Evolutionary conservation across 30 jellyfish, hydroid and myxozoan genomes (phyloP), one percentile per base, ranked within the genome.

Genomic region (Chrysaora quinquecirrha): DNA sequence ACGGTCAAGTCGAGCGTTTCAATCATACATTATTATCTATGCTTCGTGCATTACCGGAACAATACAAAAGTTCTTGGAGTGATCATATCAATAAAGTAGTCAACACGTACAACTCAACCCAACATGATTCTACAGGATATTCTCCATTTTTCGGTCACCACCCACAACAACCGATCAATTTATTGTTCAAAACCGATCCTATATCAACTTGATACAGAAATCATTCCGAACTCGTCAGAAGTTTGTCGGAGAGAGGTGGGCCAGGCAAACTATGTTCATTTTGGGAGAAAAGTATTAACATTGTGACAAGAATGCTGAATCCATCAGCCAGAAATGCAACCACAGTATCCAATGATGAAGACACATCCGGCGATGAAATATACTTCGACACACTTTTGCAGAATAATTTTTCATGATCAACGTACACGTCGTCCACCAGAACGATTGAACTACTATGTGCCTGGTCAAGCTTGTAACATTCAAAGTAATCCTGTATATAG

Each of bases 41-140:
- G 95, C 78, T 74, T 1, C 76, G 73, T 11, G 35, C 83, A 6
- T 73, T 84, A 1, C 95, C 84, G 2, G 95, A 73, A 38, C 27
- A 75, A 2, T 52, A 46, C 27, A 75, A 72, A 78, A n/a, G 64
- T 34, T 52, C 78, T 49, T 84, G 95, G 78, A 50, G 52, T 34
- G 65, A 84, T 30, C 84, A 84, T 76, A 4, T 84, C 19, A 63
- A 73, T 52, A 84, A 73, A 66, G 71, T 84, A 14, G 84, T 84
- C 2, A 20, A 62, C 48, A 84, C 83, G 35, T 84, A 74, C 54
- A 73, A 84, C 63, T 34, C 75, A 32, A 84, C 95, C 20, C 78
- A 78, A 4, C 38, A 84, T 48, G 85, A 72, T 34, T 1, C 89
- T 11, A 84, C 95, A 18, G 83, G 84, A 22, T 84, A 43, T 28